Evolutionary conservation across 2,888 invertebrate species (phyloP).

Genomic region (Agrypnus murinus): DNA sequence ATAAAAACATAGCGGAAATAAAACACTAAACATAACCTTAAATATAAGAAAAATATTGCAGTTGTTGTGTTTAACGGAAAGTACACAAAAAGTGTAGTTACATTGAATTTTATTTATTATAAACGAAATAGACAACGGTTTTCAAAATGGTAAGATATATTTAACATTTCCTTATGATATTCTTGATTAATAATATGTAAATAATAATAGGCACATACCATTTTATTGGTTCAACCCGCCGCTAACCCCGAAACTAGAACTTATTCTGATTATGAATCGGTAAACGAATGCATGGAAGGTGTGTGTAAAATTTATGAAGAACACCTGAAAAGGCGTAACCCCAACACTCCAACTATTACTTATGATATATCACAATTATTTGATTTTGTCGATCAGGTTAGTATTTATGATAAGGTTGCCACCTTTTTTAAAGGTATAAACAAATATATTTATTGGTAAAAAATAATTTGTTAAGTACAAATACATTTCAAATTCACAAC

Average conservation of each 20-base stretch:
- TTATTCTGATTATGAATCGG: constrained; percentile 98
- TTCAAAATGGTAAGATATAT: neutral
- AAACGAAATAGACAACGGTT: neutral
- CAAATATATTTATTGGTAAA: too few relatives aligned
- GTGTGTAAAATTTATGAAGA: constrained; percentile 99
- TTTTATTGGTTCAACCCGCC: constrained; percentile 95
- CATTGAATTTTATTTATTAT: too few relatives aligned
- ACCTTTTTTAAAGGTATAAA: too few relatives aligned
- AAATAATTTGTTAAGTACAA: too few relatives aligned
- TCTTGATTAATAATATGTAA: constrained; percentile 18
- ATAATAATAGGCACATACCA: constrained; percentile 96
- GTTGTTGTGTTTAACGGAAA: too few relatives aligned
- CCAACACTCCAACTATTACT: constrained; percentile 96
- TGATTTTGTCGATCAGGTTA: constrained; percentile 95
- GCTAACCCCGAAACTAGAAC: constrained; percentile 95
- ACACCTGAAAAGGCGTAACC: constrained; percentile 95
- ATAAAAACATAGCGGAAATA: too few relatives aligned
- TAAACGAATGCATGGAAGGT: constrained; percentile 98
- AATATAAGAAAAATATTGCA: too few relatives aligned
- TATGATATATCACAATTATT: constrained; percentile 99
- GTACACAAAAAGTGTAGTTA: too few relatives aligned
- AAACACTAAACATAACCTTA: too few relatives aligned
- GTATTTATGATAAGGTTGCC: constrained; percentile 34
- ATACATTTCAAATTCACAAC: too few relatives aligned
- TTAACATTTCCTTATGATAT: neutral